Conservation (phyloP, 2,113 vertebrate species). For the Neoarius graeffei region DNA sequence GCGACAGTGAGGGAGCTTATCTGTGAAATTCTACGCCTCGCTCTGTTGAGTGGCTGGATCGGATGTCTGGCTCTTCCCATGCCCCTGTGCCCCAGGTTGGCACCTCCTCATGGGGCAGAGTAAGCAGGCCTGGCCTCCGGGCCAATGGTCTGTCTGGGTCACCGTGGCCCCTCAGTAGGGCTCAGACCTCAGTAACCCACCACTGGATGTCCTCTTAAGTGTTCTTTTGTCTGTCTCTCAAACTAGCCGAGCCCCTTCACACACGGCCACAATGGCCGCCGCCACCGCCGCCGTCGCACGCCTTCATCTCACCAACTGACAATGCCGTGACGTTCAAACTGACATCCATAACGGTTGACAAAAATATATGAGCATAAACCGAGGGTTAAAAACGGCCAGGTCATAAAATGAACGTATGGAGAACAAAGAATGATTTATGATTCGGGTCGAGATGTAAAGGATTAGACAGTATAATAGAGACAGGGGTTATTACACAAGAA, state of each 20-base stretch:
- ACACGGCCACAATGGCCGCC: conserved; percentile 58
- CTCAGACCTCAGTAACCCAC: conserved; percentile 75
- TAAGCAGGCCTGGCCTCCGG: conserved; percentile 76
- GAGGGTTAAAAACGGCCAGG: too few species aligned
- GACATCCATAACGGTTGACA: not conserved
- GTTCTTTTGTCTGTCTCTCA: conserved; percentile 76
- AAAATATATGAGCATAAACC: not conserved
- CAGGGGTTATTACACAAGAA: not conserved
- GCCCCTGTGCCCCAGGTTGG: conserved; percentile 81
- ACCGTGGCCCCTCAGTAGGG: conserved; percentile 74
- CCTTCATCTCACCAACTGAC: conserved; percentile 48
- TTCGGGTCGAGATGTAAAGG: not conserved
- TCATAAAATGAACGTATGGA: not conserved
- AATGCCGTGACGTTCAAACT: conserved; percentile 11
- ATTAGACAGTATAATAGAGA: not conserved
- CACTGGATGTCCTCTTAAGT: conserved; percentile 78
- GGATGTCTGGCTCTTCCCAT: conserved; percentile 77
- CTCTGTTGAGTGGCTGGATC: conserved; percentile 62
- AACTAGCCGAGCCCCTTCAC: conserved; percentile 69
- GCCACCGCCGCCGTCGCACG: not conserved
- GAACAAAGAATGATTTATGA: not conserved
- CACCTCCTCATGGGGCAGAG: conserved; percentile 82
- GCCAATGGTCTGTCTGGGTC: conserved; percentile 85
- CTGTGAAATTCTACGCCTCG: conserved; percentile 43
- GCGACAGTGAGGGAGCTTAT: not conserved